Evolutionary conservation across 2,888 invertebrate genomes (phyloP).

Genomic region (Timandra comae): DNA sequence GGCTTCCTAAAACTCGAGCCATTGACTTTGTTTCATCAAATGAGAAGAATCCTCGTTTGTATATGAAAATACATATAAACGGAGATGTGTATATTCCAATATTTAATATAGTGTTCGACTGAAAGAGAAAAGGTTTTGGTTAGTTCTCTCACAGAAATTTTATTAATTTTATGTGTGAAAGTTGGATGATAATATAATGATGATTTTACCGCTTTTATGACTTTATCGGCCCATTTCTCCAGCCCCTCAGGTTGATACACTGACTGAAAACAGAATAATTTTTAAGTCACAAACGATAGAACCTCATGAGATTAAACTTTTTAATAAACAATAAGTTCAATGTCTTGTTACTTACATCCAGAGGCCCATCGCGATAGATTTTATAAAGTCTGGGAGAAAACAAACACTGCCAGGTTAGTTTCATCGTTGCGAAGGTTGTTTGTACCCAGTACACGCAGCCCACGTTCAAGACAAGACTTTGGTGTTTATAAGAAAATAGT

Average conservation of each 20-base stretch:
- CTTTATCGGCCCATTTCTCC: slow-evolving; percentile 85
- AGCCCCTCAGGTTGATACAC: slow-evolving; percentile 81
- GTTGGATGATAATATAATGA: not conserved
- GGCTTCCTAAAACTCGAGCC: slow-evolving; percentile 78
- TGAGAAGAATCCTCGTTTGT: slow-evolving; percentile 72
- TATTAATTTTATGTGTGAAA: not conserved
- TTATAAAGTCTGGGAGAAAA: slow-evolving; percentile 84
- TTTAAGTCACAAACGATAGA: too few species aligned
- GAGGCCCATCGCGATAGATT: slow-evolving; percentile 79
- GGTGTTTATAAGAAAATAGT: too few species aligned
- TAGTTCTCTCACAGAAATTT: too few species aligned
- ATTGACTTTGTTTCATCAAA: slow-evolving; percentile 49
- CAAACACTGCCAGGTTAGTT: slow-evolving; percentile 78
- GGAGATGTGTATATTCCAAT: slow-evolving; percentile 85
- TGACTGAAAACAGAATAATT: too few species aligned
- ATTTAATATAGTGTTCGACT: slow-evolving; percentile 76
- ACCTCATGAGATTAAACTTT: too few species aligned
- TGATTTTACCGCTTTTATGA: slow-evolving; percentile 78
- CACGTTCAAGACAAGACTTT: too few species aligned
- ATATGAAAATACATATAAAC: slow-evolving; percentile 82
- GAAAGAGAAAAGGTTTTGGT: too few species aligned
- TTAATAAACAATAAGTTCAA: too few species aligned
- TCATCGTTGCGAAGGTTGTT: too few species aligned
- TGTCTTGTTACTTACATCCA: slow-evolving; percentile 48
- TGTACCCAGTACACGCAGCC: too few species aligned